Base-by-base conservation (phyloP, 2,888 invertebrate genomes). In the Cryptus viduatorius region DNA sequence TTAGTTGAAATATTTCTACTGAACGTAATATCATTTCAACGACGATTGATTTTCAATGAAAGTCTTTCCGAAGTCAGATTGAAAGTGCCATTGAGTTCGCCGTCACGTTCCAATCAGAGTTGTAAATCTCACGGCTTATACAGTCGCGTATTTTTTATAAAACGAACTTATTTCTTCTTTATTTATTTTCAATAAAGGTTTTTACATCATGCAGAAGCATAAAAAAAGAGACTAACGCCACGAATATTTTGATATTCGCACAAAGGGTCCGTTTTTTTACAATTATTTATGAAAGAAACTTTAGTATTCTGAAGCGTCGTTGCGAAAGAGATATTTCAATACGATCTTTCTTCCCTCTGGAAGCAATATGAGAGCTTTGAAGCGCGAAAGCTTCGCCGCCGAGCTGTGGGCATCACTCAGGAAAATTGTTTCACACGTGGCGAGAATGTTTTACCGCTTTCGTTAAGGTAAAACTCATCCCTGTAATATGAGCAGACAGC, bases 111-210 rank as follows among this genome's bases (percentile, higher is more conserved):
- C 12, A 65, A 68, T 68, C 68, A 14, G 14, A 19, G 19, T 50
- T 68, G 37, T 14, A 48, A 46, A 50, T 31, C 31, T 69, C 10
- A 2, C 14, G 29, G 10, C 31, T 69, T 24, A 50, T 50, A 14
- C 50, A n/a, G n/a, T 50, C 4, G 4, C 50, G 4, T 0, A 16
- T 50, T 69, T 50, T 31, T 53, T 14, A 29, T 12, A 7, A 24
- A 24, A 50, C 69, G n/a, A 50, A 31, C 48, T 46, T 69, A 50
- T 50, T 31, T 50, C n/a, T 46, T 37, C 1, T 37, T 37, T n/a
- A 50, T 50, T 50, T 69, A 31, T 69, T 69, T 37, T 3, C 69
- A 69, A 69, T 69, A 37, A 50, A 69, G 3, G n/a, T 68, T 68
- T 69, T 69, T 31, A 4, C 50, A 5, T 46, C 16, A 24, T n/a